These are phyloP conservation scores for Epinephelus cyanopodus DNA, from an alignment of 2,113 vertebrate species.

Conservation along the genomic window DNA sequence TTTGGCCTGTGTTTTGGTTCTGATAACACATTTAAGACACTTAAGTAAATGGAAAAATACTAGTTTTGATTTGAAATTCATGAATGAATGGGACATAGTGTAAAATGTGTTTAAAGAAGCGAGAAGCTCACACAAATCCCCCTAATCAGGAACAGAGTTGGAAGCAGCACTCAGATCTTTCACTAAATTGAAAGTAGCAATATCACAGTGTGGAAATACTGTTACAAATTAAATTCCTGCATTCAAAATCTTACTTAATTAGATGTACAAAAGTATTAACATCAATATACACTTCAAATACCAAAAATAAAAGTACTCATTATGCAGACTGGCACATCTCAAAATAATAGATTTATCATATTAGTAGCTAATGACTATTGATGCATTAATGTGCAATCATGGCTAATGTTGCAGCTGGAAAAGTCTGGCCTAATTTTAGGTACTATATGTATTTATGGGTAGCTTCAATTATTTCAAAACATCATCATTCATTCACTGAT, in stretches of 20 bases:
- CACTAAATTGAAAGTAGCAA: no score
- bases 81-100: background rate
- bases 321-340: background rate
- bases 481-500: no score
- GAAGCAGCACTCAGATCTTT: background rate
- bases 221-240: no score
- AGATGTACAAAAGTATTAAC: no score
- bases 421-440: background rate
- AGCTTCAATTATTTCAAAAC: no score
- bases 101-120: background rate
- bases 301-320: background rate
- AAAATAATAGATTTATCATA: background rate
- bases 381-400: background rate
- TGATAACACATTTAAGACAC: background rate
- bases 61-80: background rate
- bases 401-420: background rate
- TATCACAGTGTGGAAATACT: background rate
- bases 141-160: no score
- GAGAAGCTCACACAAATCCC: background rate
- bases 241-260: no score
- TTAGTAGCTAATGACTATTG: no score
- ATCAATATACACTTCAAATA: background rate
- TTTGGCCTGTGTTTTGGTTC: background rate
- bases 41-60: background rate
- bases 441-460: no score